Conservation (phyloP, 2,888 invertebrate species). For the Atrina japonica region DNA sequence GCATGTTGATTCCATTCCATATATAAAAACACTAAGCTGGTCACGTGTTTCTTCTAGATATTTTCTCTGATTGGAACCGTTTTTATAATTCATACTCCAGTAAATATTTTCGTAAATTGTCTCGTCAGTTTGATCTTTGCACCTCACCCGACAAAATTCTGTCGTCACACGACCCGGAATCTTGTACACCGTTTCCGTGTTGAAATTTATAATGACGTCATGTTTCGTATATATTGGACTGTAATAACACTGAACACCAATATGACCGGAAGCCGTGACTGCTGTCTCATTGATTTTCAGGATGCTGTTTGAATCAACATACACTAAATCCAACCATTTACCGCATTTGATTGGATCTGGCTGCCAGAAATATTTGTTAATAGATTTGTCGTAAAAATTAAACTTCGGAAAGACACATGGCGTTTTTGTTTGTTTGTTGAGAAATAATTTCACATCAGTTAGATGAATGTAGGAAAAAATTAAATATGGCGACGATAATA, state of each 20-base stretch:
- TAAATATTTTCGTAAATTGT: constrained; percentile 16
- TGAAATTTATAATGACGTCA: constrained; percentile 52
- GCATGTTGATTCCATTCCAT: constrained; percentile 23
- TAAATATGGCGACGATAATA: no score
- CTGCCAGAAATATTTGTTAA: constrained; percentile 6
- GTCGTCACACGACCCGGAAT: constrained; percentile 10
- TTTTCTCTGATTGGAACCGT: not conserved
- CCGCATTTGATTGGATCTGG: constrained; percentile 17
- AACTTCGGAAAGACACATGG: constrained; percentile 15
- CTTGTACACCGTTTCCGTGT: constrained; percentile 38
- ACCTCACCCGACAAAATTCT: constrained; percentile 10
- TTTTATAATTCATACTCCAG: constrained; percentile 10
- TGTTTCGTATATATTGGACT: constrained; percentile 43
- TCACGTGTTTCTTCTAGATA: not conserved
- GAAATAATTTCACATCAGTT: no score
- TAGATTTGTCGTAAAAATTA: constrained; percentile 1
- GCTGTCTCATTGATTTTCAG: constrained; percentile 15
- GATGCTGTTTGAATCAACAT: not conserved
- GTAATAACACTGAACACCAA: constrained; percentile 44
- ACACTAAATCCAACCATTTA: not conserved
- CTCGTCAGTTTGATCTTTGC: not conserved
- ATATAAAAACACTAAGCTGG: constrained; percentile 19
- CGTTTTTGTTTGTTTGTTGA: no score
- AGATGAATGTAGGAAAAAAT: no score
- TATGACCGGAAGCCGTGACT: not conserved